These are phyloP conservation scores for Melanitta fusca DNA, from an alignment of 2,797 vertebrate species.

Conservation along the genomic window DNA sequence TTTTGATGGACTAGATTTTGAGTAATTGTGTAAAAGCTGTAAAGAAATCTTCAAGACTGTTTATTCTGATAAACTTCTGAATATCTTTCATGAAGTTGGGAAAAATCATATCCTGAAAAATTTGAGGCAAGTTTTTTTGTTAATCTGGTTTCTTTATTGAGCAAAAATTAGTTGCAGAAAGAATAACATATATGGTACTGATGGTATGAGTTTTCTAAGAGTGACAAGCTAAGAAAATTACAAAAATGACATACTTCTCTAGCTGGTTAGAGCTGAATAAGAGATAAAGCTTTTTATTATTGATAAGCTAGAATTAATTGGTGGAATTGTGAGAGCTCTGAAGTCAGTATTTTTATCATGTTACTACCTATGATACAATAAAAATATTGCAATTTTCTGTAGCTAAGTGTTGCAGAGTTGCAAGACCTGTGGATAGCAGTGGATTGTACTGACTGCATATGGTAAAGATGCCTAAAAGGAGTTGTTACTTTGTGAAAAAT, in stretches of 20 bases:
- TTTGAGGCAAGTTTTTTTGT: not conserved
- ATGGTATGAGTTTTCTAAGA: not conserved
- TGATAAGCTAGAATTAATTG: not conserved
- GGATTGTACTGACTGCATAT: not conserved
- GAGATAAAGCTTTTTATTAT: not conserved
- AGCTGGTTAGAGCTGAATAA: not conserved
- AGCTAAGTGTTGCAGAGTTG: not conserved
- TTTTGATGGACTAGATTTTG: not conserved
- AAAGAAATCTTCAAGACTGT: not conserved
- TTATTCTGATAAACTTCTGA: not conserved
- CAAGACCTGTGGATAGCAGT: not conserved
- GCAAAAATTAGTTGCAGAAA: not conserved
- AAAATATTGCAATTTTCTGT: not conserved
- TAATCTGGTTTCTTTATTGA: not conserved
- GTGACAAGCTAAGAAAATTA: no score
- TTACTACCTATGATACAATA: not conserved
- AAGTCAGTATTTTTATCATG: not conserved
- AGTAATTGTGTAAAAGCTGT: not conserved
- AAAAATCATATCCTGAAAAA: not conserved
- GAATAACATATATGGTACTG: not conserved
- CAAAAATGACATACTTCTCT: not conserved
- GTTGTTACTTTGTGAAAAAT: not conserved
- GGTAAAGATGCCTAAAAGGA: not conserved
- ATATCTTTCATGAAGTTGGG: not conserved
- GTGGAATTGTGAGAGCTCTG: not conserved